These are phyloP conservation scores for Willowsia nigromaculata DNA, from an alignment of 2,888 invertebrate species.

Conservation along the genomic window DNA sequence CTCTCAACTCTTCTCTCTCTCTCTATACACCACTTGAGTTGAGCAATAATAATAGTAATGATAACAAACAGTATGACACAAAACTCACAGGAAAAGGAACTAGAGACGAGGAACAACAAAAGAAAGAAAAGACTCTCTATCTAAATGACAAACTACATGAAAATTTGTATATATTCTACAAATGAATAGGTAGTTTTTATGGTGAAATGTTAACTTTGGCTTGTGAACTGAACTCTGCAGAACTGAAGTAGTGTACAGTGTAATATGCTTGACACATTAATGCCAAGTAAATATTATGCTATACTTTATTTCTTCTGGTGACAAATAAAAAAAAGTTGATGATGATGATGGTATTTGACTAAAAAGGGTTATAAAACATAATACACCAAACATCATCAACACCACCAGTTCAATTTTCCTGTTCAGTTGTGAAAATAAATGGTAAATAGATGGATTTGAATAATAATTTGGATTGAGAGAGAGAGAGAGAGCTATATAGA, in stretches of 20 bases:
- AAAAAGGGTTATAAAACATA: too few relatives aligned
- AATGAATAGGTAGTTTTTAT: not conserved
- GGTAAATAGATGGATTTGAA: too few relatives aligned
- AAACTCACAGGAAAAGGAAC: not conserved
- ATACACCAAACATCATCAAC: too few relatives aligned
- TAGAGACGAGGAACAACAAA: not conserved
- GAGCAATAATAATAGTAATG: not conserved
- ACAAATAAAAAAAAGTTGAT: not conserved
- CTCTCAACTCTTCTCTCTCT: not conserved
- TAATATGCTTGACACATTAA: constrained; percentile 43
- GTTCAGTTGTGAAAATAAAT: too few relatives aligned
- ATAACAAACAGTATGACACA: not conserved
- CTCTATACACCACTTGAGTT: not conserved
- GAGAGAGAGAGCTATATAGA: too few relatives aligned
- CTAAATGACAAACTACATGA: too few relatives aligned
- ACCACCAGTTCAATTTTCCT: too few relatives aligned
- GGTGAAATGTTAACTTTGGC: not conserved
- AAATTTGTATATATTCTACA: not conserved
- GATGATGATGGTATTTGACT: constrained; percentile 52
- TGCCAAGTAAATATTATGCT: constrained; percentile 38
- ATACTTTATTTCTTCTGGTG: not conserved
- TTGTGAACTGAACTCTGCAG: too few relatives aligned
- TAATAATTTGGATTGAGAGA: too few relatives aligned
- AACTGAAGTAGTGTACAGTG: too few relatives aligned
- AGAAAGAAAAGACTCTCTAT: not conserved